These are phyloP conservation scores for Chelmon rostratus DNA, from an alignment of 2,797 vertebrate genomes.

Conservation along the genomic window DNA sequence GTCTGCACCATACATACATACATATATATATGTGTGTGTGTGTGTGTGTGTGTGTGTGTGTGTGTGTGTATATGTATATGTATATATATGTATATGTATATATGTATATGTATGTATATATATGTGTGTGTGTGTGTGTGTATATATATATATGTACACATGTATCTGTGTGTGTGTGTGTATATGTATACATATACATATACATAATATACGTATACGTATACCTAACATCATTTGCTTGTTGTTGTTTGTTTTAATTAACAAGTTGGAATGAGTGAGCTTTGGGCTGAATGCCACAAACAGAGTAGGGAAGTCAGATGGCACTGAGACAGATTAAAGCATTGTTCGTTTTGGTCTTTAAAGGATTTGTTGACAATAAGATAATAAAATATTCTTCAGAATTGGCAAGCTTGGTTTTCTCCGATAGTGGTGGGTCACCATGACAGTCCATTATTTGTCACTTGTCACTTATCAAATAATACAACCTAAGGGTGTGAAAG, in stretches of 20 bases:
- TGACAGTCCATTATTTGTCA: slow-evolving; percentile 32
- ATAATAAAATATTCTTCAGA: not conserved
- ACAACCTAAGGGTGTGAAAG: slow-evolving; percentile 68
- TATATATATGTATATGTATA: too few species aligned
- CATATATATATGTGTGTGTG: too few species aligned
- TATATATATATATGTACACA: too few species aligned
- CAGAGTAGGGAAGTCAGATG: not conserved
- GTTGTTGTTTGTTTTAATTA: not conserved
- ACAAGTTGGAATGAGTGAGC: not conserved
- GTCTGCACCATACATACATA: too few species aligned
- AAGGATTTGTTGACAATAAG: not conserved
- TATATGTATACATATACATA: too few species aligned
- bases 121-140: too few species aligned
- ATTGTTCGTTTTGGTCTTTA: not conserved
- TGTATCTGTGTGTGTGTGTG: too few species aligned
- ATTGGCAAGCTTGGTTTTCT: slow-evolving; percentile 12
- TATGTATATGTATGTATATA: too few species aligned
- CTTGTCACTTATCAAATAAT: slow-evolving; percentile 48
- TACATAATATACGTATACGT: too few species aligned
- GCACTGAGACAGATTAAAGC: not conserved
- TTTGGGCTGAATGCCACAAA: not conserved
- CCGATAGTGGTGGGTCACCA: slow-evolving; percentile 24
- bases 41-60: too few species aligned
- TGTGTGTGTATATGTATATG: too few species aligned
- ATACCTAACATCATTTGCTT: too few species aligned